Evolutionary conservation across 1,140 invertebrate genomes (phyloP), one percentile per base, ranked within the genome.

Genomic region (Drosophila orena): DNA sequence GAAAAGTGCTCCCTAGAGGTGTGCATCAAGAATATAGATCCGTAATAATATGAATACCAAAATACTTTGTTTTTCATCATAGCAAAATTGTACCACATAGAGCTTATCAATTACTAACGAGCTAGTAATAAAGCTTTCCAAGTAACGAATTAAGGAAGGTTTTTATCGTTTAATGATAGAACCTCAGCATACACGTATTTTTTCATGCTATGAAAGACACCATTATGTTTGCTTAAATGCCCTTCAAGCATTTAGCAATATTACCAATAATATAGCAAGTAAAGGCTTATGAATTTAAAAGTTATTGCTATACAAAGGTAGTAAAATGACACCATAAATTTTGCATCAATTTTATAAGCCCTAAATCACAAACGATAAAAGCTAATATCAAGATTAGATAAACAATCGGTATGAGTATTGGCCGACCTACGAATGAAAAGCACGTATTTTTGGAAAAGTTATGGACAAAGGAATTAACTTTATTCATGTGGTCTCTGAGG

Each of bases 301-400:
- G 37, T 20, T 46, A 38, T 14, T 12, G 38, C 57, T n/a, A 11
- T 34, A 30, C 64, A 47, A 47, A 40, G 34, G 47, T 56, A 56
- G 40, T 37, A 35, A 20, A 50, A 27, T 1, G n/a, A 2, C 22
- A 14, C 11, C 17, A 15, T 68, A 17, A 65, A 37, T 10, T 66
- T 65, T 68, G 46, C 30, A 70, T 69, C 64, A 65, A 56, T 70
- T 70, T 70, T 70, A 70, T 49, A 5, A 56, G 40, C 20, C 64
- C 50, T 69, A 69, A 70, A 70, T 69, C 40, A 54, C 54, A 34
- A 46, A n/a, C 22, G 57, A 46, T 65, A 65, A 44, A 40, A 49
- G 11, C 38, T 34, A 49, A 14, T 14, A 17, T 6, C 10, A 10
- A 17, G 44, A 66, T 66, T 65, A 15, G 20, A 35, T 1, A 17